Percentiles rank a stretch among this genome's conserved stretches.
These are phyloP conservation scores for Acrobasis repandana DNA, from an alignment of 2,888 invertebrate species.

Conservation along the genomic window DNA sequence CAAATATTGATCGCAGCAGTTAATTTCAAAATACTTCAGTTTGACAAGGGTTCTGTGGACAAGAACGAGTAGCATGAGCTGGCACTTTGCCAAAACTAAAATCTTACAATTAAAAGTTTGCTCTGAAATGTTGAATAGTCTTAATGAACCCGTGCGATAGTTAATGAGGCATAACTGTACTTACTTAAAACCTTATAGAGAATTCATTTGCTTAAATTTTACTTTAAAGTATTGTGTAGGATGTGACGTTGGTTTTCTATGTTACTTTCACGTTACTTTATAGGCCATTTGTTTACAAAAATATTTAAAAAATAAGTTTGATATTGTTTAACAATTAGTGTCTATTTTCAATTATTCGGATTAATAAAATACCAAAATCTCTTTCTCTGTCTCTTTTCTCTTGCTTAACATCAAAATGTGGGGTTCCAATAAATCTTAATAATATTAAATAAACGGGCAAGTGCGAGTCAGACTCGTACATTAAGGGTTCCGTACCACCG, in stretches of 20 bases:
- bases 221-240: background rate
- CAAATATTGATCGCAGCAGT: background rate
- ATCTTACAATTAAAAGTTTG: conserved; percentile 28
- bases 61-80: conserved; percentile 9
- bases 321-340: too few species aligned
- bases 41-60: conserved; percentile 2
- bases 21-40: background rate
- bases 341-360: too few species aligned
- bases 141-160: conserved; percentile 22
- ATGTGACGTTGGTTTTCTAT: background rate
- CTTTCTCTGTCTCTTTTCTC: too few species aligned
- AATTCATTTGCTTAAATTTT: background rate
- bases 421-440: too few species aligned
- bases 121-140: conserved; percentile 23
- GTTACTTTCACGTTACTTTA: background rate
- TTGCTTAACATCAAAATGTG: too few species aligned
- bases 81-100: conserved; percentile 19
- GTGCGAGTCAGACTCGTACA: too few species aligned
- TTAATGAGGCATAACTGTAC: conserved; percentile 17
- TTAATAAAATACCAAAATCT: too few species aligned
- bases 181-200: conserved; percentile 2
- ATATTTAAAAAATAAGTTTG: too few species aligned
- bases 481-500: too few species aligned
- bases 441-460: too few species aligned
- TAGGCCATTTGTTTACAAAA: background rate